A percentile compares a stretch with the other conserved stretches of the same genome.
phyloP scores from a whole-genome alignment of 2,113 vertebrate genomes.

The Chamaea fasciata region DNA sequence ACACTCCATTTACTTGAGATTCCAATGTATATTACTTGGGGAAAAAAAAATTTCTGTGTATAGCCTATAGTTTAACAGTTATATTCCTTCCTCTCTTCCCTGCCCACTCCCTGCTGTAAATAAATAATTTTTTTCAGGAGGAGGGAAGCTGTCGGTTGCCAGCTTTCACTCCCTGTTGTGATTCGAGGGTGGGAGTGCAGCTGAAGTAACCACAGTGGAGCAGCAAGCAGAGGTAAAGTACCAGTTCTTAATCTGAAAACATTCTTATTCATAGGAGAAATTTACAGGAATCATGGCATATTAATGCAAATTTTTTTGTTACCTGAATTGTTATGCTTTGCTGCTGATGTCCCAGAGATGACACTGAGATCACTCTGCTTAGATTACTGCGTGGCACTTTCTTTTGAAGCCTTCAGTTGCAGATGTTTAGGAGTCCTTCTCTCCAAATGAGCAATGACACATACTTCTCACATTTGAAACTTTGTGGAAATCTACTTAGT shows the following conservation, averaged over 20 bases:
- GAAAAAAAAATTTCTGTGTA: neutral
- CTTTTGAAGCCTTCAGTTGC: neutral
- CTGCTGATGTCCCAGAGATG: neutral
- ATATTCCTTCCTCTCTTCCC: neutral
- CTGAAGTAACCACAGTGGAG: neutral
- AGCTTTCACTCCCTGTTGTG: neutral
- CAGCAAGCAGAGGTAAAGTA: neutral
- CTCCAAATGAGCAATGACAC: neutral
- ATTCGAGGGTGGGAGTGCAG: neutral
- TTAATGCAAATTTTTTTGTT: neutral
- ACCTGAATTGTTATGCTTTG: neutral
- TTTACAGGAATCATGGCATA: neutral
- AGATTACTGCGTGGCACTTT: neutral
- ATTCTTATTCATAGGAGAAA: neutral
- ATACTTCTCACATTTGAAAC: neutral
- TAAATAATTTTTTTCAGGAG: neutral
- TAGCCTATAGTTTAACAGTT: constrained; percentile 47
- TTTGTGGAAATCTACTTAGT: neutral
- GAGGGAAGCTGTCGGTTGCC: neutral
- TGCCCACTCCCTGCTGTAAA: neutral
- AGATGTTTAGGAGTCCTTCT: neutral
- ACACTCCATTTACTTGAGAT: constrained; percentile 52
- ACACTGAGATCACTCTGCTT: neutral
- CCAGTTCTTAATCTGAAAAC: neutral
- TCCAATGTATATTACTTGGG: constrained; percentile 45